Percentiles rank a stretch among this genome's conserved stretches.
Conservation (phyloP, 2,113 vertebrate species). For the Syngnathus typhle region DNA sequence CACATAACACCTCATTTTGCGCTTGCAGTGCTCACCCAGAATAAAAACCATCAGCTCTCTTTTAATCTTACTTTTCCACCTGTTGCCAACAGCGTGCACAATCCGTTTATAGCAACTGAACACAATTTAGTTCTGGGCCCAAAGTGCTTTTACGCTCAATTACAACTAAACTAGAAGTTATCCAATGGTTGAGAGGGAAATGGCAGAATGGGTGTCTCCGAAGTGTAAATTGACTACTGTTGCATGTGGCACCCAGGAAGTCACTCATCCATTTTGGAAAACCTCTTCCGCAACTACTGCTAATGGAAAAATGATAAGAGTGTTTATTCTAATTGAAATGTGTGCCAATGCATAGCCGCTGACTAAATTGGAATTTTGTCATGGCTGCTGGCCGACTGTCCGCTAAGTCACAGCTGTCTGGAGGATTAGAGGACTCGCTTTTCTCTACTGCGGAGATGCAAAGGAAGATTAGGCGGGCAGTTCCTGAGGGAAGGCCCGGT, state of each 20-base stretch:
- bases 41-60: not conserved
- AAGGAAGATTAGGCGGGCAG: slow-evolving; percentile 50
- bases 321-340: slow-evolving; percentile 43
- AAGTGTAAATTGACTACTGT: not conserved
- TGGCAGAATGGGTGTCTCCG: not conserved
- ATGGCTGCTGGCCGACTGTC: slow-evolving; percentile 28
- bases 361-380: slow-evolving; percentile 29
- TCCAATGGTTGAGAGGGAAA: not conserved
- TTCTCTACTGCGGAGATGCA: slow-evolving; percentile 47
- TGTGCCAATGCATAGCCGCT: slow-evolving; percentile 25
- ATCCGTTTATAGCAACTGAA: not conserved
- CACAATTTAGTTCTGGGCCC: not conserved
- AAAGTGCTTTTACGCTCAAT: not conserved
- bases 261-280: slow-evolving; percentile 22
- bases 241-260: slow-evolving; percentile 7
- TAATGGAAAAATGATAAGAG: slow-evolving; percentile 28
- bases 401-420: slow-evolving; percentile 43
- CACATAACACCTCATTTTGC: not conserved
- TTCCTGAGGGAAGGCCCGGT: slow-evolving; percentile 27
- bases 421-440: slow-evolving; percentile 45
- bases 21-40: not conserved
- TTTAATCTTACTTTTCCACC: no score
- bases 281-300: slow-evolving; percentile 4
- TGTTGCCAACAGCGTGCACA: not conserved
- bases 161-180: not conserved